Evolutionary conservation across 2,888 invertebrate genomes (phyloP).

Genomic region (Cerastis rubricosa): DNA sequence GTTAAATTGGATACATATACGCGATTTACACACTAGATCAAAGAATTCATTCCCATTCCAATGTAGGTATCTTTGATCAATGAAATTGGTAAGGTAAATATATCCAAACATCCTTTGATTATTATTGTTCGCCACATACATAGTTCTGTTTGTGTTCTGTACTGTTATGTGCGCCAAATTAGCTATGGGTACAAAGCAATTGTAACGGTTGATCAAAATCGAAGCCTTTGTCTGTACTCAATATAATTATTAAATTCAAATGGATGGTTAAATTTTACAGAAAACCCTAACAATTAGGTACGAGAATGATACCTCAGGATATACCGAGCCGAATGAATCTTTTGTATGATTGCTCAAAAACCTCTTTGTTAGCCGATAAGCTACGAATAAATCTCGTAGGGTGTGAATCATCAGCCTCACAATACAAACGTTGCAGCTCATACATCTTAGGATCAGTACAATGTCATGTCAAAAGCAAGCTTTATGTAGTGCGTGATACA

Average conservation of each 20-base stretch:
- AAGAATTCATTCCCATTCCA: slow-evolving; percentile 20
- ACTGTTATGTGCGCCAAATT: slow-evolving; percentile 48
- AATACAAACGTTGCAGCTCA: slow-evolving; percentile 34
- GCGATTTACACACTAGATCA: slow-evolving; percentile 29
- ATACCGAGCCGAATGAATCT: background rate
- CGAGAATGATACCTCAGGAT: background rate
- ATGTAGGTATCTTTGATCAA: slow-evolving; percentile 33
- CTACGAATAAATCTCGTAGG: slow-evolving; percentile 9
- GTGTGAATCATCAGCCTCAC: slow-evolving; percentile 36
- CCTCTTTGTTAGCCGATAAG: slow-evolving; percentile 21
- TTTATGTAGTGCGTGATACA: slow-evolving; percentile 45
- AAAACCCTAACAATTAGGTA: slow-evolving; percentile 16
- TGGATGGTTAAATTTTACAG: background rate
- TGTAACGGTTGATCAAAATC: slow-evolving; percentile 49
- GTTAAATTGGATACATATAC: background rate
- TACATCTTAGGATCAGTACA: slow-evolving; percentile 46
- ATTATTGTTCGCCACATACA: slow-evolving; percentile 25
- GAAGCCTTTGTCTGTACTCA: slow-evolving; percentile 11
- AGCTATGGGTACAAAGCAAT: slow-evolving; percentile 40
- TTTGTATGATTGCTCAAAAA: slow-evolving; percentile 14
- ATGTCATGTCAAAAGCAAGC: slow-evolving; percentile 38
- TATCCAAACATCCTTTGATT: slow-evolving; percentile 36
- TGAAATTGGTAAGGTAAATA: slow-evolving; percentile 16
- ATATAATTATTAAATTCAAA: slow-evolving; percentile 29
- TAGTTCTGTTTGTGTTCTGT: no score